These are phyloP conservation scores for Strongylocentrotus purpuratus DNA, from an alignment of 35 echinoderm and acorn worm species.

Conservation along the genomic window DNA sequence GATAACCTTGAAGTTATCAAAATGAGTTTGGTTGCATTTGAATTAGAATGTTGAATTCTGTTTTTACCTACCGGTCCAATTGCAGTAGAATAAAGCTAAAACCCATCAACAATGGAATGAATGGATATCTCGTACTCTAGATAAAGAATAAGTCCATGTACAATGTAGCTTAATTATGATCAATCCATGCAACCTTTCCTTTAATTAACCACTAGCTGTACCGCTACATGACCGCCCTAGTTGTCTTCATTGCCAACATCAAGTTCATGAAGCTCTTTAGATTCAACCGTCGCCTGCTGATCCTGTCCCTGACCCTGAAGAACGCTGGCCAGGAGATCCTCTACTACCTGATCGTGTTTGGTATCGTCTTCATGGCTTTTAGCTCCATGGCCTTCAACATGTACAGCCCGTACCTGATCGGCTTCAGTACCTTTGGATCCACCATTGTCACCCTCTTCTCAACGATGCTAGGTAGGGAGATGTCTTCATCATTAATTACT, in stretches of 20 bases:
- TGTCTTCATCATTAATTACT: background rate
- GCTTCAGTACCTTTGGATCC: constrained; percentile 74
- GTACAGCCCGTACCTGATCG: constrained; percentile 52
- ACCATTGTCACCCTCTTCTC: constrained; percentile 93
- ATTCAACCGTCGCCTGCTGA: constrained; percentile 85
- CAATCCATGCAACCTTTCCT: background rate
- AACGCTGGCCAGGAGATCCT: constrained; percentile 65
- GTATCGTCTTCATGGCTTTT: constrained; percentile 87
- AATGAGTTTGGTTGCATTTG: no score
- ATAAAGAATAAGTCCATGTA: no score
- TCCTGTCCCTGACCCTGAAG: constrained; percentile 76
- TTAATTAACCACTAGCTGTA: constrained; percentile 56
- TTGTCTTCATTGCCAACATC: constrained; percentile 83
- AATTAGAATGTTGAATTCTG: no score
- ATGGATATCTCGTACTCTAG: no score
- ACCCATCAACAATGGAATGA: no score
- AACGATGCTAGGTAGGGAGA: constrained; percentile 83
- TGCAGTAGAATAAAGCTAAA: no score
- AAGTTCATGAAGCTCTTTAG: constrained; percentile 86
- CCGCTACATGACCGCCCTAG: constrained; percentile 63
- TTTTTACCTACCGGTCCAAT: no score
- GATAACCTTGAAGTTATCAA: no score
- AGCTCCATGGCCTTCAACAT: constrained; percentile 65
- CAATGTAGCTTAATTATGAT: no score
- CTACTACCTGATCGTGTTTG: constrained; percentile 80